Conservation (phyloP, 2,888 invertebrate species). For the Theretra japonica region DNA sequence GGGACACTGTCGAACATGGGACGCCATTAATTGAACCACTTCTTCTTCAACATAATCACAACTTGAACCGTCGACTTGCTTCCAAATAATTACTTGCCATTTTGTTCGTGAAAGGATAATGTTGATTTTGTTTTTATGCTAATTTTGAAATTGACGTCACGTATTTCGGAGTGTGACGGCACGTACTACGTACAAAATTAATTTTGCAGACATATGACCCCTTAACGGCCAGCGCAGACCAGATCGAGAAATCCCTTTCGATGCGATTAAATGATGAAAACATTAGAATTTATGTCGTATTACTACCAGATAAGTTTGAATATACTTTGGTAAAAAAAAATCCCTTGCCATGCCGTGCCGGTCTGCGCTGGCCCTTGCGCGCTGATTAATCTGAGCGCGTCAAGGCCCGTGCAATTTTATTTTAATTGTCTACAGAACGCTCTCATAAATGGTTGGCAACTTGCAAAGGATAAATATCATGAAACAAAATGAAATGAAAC, state of each 20-base stretch:
- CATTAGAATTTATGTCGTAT: too few species aligned
- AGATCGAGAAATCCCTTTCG: too few species aligned
- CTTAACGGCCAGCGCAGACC: neutral
- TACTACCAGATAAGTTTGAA: too few species aligned
- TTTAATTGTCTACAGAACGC: neutral
- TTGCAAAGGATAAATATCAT: too few species aligned
- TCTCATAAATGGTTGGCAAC: neutral
- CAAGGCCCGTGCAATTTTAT: neutral
- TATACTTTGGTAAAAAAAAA: too few species aligned
- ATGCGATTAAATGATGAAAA: too few species aligned
- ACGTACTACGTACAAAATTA: constrained; percentile 15
- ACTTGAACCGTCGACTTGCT: constrained; percentile 55
- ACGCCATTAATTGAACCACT: constrained; percentile 74
- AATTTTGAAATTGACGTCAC: constrained; percentile 44
- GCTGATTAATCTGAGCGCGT: neutral
- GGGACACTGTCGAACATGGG: constrained; percentile 71
- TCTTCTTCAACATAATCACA: constrained; percentile 67
- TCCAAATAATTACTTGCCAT: constrained; percentile 71
- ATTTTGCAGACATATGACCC: constrained; percentile 9
- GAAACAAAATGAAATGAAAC: too few species aligned
- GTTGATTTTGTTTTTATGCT: constrained; percentile 61
- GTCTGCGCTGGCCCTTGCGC: too few species aligned
- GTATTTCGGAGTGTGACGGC: constrained; percentile 34
- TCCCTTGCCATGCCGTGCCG: too few species aligned
- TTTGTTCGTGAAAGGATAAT: constrained; percentile 55